Percentiles rank a stretch among this genome's conserved stretches.
These are phyloP conservation scores for Petroica traversi DNA, from an alignment of 2,113 vertebrate genomes.

Conservation along the genomic window DNA sequence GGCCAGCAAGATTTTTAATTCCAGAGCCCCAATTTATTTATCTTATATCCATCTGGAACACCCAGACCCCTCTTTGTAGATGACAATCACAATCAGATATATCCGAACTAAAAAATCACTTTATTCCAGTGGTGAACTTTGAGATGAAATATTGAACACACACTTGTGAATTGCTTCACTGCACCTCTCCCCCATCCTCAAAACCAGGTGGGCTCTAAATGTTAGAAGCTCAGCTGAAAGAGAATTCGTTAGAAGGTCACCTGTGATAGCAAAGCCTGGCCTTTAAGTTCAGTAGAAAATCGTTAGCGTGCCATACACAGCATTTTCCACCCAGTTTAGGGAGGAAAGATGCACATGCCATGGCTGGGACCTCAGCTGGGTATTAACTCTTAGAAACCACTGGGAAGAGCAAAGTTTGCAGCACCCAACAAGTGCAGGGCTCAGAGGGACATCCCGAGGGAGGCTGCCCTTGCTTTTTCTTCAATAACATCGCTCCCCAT, in stretches of 20 bases:
- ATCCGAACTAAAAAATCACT: not conserved
- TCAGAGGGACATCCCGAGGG: not conserved
- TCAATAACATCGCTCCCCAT: not conserved
- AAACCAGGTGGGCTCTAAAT: constrained; percentile 2
- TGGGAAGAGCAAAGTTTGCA: not conserved
- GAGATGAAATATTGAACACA: constrained; percentile 10
- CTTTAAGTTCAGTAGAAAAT: constrained; percentile 5
- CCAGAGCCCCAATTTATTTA: not conserved
- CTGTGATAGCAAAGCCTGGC: not conserved
- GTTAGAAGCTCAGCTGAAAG: constrained; percentile 11
- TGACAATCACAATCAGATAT: not conserved
- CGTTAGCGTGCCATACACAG: not conserved
- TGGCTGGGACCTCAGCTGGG: not conserved
- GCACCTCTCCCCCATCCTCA: not conserved
- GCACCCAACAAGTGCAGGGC: not conserved
- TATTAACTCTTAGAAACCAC: not conserved
- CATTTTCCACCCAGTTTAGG: not conserved
- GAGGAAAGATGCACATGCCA: not conserved
- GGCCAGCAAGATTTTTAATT: not conserved
- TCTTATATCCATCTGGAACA: not conserved
- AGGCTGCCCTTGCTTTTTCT: not conserved
- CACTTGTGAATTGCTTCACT: not conserved
- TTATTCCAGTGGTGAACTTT: not conserved
- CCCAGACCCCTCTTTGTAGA: not conserved
- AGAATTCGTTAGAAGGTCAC: constrained; percentile 30